Base-by-base conservation (phyloP, 2,113 vertebrate species). In the Corythoichthys intestinalis region DNA sequence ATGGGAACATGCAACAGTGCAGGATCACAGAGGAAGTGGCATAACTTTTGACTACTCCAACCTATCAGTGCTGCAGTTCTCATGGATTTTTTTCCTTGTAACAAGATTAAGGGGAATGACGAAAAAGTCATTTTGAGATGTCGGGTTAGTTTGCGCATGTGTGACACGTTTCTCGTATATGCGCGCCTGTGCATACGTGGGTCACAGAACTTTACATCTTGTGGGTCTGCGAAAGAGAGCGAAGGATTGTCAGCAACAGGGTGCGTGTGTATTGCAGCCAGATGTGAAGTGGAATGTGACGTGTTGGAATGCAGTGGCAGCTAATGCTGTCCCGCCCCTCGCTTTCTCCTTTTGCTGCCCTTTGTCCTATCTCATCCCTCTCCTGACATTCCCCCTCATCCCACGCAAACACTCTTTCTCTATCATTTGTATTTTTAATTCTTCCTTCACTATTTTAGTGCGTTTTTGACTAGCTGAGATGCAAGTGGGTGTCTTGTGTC, bases 201-300 rank as follows among this genome's bases (percentile, higher is more conserved):
- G 76, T 83, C 78, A 74, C 49, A 79, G 71, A 65, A 67, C 70
- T 66, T 64, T 20, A 67, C 71, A 70, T 85, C 73, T 59, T 82
- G 72, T 76, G 79, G 77, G 84, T 75, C 69, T 80, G 83, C 70
- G 81, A 83, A 78, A 79, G 70, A 69, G 75, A 81, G 75, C 15
- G 41, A 81, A 75, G 74, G 83, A 81, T 82, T 66, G 81, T 76
- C 67, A 20, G 84, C 75, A 85, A 83, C 76, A 39, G 80, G 73
- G 73, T 87, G 82, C 65, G 58, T 80, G 83, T 91, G 90, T 89
- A 90, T 91, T 93, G 88, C 88, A 92, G 90, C 91, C 91, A 92
- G 92, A 93, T 93, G 92, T 91, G 90, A 89, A 81, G 74, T 88
- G 86, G 90, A 93, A 92, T 93, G 86, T 91, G 90, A 93, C 83